Conservation (phyloP, 1,140 invertebrate genomes). For the Phymorhynchus buccinoides region DNA sequence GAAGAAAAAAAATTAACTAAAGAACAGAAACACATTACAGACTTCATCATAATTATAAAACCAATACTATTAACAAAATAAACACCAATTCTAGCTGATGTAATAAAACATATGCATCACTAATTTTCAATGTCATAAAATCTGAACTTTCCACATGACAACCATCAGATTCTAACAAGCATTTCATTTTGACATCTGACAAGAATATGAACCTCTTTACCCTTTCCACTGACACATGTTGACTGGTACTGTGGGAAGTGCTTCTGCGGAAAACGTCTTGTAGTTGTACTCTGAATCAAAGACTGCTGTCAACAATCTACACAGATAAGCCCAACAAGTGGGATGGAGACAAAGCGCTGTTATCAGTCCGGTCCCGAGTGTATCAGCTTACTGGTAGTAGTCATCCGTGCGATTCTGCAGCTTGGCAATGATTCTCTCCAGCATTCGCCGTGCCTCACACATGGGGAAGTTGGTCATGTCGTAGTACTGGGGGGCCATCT, state of each 20-base stretch:
- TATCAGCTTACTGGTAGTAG: constrained; percentile 13
- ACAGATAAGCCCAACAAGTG: not conserved
- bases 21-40: no score
- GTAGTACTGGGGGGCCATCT: constrained; percentile 97
- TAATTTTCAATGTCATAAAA: no score
- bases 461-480: constrained; percentile 97
- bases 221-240: not conserved
- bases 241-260: not conserved
- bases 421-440: constrained; percentile 76
- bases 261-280: no score
- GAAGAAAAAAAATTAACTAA: no score
- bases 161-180: no score
- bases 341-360: not conserved
- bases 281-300: not conserved
- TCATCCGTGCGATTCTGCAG: constrained; percentile 38
- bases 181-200: not conserved
- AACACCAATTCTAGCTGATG: no score
- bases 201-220: not conserved
- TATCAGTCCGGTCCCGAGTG: not conserved
- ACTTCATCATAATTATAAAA: no score
- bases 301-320: not conserved
- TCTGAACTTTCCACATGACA: not conserved
- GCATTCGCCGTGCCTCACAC: constrained; percentile 94
- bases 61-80: no score
- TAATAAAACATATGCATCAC: no score